phyloP scores from a whole-genome alignment of 2,888 invertebrate species.

The Tetranychus truncatus region DNA sequence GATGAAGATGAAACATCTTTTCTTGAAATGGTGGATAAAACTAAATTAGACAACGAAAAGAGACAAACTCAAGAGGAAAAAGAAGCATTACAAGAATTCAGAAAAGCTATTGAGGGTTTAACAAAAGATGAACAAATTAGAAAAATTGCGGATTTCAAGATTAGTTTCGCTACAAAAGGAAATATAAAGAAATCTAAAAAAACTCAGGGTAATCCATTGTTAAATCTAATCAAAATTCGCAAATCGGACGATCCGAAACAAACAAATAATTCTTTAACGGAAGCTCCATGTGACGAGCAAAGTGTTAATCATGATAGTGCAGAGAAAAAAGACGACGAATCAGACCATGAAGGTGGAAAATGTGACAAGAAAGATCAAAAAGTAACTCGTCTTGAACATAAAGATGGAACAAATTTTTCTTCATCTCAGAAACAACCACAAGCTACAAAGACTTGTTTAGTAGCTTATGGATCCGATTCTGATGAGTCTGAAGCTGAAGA shows the following conservation, averaged over 20 bases:
- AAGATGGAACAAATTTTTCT: not conserved
- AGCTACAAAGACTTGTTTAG: not conserved
- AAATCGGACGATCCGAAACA: not conserved
- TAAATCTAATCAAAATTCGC: not conserved
- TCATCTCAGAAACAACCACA: not conserved
- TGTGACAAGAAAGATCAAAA: not conserved
- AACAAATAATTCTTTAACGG: not conserved
- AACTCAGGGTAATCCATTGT: not conserved
- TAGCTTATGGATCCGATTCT: conserved; percentile 5
- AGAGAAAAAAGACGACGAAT: not conserved
- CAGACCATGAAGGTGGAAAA: not conserved
- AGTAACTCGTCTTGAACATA: not conserved
- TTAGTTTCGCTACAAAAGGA: not conserved
- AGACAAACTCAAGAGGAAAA: conserved; percentile 65
- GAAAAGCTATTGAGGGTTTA: conserved; percentile 28
- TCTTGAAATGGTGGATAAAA: conserved; percentile 68
- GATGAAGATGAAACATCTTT: conserved; percentile 94
- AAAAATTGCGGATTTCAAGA: conserved; percentile 28
- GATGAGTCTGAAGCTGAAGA: not conserved
- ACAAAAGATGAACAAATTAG: conserved; percentile 28
- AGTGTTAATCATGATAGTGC: not conserved
- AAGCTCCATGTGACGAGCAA: not conserved
- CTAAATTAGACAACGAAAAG: conserved; percentile 64
- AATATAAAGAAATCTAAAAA: not conserved
- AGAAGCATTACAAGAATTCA: conserved; percentile 57